A percentile compares a stretch with the other conserved stretches of the same genome.
phyloP scores from a whole-genome alignment of 2,888 invertebrate genomes.

The Microctonus aethiopoides region DNA sequence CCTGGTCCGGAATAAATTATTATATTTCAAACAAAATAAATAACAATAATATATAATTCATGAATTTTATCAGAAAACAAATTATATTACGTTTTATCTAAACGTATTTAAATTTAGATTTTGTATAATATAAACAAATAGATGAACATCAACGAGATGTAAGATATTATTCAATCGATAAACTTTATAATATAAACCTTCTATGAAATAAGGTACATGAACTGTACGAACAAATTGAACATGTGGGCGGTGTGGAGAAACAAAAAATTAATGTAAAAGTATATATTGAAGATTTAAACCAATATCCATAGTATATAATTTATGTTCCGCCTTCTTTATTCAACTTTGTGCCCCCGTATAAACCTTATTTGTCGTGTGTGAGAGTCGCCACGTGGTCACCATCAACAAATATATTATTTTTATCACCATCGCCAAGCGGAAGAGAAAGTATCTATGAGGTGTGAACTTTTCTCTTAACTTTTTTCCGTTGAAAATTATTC shows the following conservation, averaged over 20 bases:
- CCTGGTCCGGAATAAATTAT: too few species aligned
- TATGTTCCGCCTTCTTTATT: neutral
- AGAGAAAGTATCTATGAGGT: constrained; percentile 52
- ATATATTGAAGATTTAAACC: neutral
- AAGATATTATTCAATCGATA: neutral
- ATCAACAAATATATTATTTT: neutral
- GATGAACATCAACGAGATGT: neutral
- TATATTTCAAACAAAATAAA: too few species aligned
- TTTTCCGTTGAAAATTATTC: neutral
- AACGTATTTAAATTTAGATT: neutral
- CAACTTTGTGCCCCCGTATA: constrained; percentile 16
- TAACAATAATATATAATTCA: too few species aligned
- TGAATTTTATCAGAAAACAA: too few species aligned
- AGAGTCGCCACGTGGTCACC: constrained; percentile 44
- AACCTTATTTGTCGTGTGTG: constrained; percentile 42
- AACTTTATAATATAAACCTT: too few species aligned
- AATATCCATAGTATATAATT: neutral
- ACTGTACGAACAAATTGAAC: neutral
- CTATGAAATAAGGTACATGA: neutral
- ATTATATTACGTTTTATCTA: neutral
- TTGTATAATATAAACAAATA: neutral
- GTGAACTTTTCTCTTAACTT: constrained; percentile 32
- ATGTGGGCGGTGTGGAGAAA: neutral
- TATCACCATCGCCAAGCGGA: constrained; percentile 50
- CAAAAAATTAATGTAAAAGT: neutral